phyloP scores from a whole-genome alignment of 2,113 vertebrate genomes.

The Clinocottus analis region DNA sequence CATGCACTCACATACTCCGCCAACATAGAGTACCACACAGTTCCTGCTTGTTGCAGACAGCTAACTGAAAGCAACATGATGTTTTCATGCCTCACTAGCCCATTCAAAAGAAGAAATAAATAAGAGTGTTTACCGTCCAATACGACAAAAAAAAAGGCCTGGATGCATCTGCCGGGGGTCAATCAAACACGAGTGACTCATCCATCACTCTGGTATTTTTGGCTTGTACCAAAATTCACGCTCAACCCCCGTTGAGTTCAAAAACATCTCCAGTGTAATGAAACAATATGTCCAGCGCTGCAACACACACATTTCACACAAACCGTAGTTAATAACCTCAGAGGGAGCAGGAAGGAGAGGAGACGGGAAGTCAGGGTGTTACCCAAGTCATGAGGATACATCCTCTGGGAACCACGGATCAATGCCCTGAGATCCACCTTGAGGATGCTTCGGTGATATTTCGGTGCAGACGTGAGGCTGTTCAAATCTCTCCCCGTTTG shows the following conservation, averaged over 20 bases:
- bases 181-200: conserved; percentile 14
- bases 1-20: not conserved
- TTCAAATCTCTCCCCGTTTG: not conserved
- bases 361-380: not conserved
- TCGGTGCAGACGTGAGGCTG: not conserved
- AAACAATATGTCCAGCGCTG: too few relatives aligned
- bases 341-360: not conserved
- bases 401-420: not conserved
- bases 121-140: conserved; percentile 5
- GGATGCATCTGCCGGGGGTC: not conserved
- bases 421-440: not conserved
- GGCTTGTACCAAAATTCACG: not conserved
- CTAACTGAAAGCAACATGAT: not conserved
- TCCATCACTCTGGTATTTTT: not conserved
- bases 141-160: conserved; percentile 8
- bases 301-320: not conserved
- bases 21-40: not conserved
- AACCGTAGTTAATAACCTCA: not conserved
- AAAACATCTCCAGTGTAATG: not conserved
- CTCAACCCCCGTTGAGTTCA: not conserved
- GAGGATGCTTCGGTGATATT: not conserved
- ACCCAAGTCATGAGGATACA: not conserved
- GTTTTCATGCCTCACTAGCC: not conserved
- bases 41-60: not conserved
- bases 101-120: conserved; percentile 8